Evolutionary conservation across 1,140 invertebrate genomes (phyloP).

Genomic region (Drosophila orena): DNA sequence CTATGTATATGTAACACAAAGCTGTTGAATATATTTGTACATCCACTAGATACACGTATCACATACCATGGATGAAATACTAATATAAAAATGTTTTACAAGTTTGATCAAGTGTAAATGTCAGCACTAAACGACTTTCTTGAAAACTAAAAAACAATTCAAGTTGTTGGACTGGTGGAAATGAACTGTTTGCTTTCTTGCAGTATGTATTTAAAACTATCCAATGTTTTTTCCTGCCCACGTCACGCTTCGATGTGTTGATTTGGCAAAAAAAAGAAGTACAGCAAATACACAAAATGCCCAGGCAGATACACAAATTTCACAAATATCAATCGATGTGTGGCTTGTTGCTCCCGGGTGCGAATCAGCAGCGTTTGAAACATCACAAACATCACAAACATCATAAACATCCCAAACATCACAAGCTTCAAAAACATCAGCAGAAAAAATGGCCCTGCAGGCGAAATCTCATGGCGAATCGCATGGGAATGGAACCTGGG

Average conservation of each 20-base stretch:
- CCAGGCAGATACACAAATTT: conserved; percentile 12
- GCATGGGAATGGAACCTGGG: conserved; percentile 26
- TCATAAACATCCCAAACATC: neutral
- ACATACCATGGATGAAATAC: no score
- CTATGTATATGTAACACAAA: no score
- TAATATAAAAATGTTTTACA: neutral
- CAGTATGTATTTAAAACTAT: neutral
- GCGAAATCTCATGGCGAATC: conserved; percentile 34
- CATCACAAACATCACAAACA: neutral
- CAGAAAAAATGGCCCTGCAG: conserved; percentile 11
- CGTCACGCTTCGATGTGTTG: conserved; percentile 35
- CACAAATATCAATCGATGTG: conserved; percentile 40
- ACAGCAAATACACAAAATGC: neutral
- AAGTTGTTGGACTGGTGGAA: neutral
- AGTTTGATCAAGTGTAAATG: no score
- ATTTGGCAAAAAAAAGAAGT: conserved; percentile 14
- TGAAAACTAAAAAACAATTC: neutral
- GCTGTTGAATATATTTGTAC: no score
- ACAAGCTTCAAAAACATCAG: neutral
- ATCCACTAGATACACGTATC: no score
- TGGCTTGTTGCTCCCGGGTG: conserved; percentile 10
- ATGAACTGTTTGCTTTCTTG: neutral
- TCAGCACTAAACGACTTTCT: neutral
- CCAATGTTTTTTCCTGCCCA: neutral
- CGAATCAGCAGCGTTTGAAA: conserved; percentile 3